A percentile compares a stretch with the other conserved stretches of the same genome.
phyloP scores from a whole-genome alignment of 1,140 invertebrate species.

The Elymnias hypermnestra region DNA sequence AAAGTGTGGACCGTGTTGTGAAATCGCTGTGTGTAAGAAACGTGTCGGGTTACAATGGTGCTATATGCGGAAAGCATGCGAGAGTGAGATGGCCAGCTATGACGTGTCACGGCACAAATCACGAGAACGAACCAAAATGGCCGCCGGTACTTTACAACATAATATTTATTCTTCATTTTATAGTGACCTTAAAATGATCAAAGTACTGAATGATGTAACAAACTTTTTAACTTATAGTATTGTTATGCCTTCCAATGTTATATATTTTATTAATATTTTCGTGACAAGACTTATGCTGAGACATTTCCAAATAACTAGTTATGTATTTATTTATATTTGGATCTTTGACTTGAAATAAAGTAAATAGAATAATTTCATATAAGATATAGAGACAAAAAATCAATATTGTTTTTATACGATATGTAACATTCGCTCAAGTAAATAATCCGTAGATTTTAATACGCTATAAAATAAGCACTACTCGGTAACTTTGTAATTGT shows the following conservation, averaged over 20 bases:
- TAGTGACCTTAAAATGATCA: conserved; percentile 73
- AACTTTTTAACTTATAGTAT: conserved; percentile 52
- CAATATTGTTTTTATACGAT: conserved; percentile 9
- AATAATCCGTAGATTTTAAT: neutral
- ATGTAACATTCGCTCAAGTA: neutral
- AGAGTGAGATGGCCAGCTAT: conserved; percentile 65
- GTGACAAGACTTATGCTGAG: conserved; percentile 36
- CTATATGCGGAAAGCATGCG: conserved; percentile 71
- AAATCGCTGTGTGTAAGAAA: conserved; percentile 75
- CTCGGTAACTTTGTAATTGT: conserved; percentile 22
- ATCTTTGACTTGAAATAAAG: conserved; percentile 25
- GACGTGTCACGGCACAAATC: conserved; percentile 72
- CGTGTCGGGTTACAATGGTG: conserved; percentile 76
- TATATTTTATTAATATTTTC: conserved; percentile 33
- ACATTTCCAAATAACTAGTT: conserved; percentile 53
- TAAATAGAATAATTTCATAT: conserved; percentile 8
- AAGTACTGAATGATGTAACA: conserved; percentile 74
- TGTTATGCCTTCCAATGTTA: conserved; percentile 50
- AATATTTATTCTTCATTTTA: conserved; percentile 75
- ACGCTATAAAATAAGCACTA: neutral
- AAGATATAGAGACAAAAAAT: neutral
- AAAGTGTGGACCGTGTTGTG: conserved; percentile 74
- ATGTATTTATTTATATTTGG: conserved; percentile 54
- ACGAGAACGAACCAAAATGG: conserved; percentile 74
- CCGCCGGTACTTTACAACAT: conserved; percentile 72